Evolutionary conservation across 1,140 invertebrate genomes (phyloP), one percentile per base, ranked within the genome.

Genomic region (Drosophila asahinai): DNA sequence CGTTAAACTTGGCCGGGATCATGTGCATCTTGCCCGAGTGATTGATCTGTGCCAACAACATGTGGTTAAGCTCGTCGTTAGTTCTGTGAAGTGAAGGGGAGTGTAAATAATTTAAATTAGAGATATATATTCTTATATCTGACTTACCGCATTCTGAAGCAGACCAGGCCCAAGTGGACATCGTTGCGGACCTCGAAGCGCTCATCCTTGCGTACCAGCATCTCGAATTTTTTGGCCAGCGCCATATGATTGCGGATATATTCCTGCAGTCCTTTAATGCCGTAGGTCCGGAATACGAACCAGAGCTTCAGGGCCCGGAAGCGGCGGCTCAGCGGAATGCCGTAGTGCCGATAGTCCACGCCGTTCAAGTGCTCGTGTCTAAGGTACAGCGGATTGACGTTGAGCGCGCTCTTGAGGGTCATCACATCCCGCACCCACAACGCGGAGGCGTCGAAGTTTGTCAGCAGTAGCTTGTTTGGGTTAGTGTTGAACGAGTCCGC

Each of bases 401-500:
- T 96, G 52, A 99, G 93, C 0, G 98, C 97, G 42, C 96, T 95
- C 8, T 97, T 98, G 19, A 99, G 93, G 62, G 95, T 95, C 70
- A 97, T 95, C 38, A 96, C 94, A 84, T 98, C 96, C 51, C 95
- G 95, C 1, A 99, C 97, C 98, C 98, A 99, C 84, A 98, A 94
- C 47, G 96, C 96, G 0, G 98, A 98, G 82, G 97, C 98, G 89
- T 99, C 98, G 81, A 98, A 98, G 91, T 97, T 97, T 0, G 97
- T 96, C 19, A 99, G 93, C 83, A 99, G 94, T 96, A 97, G 98
- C 93, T 99, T 99, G 92, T 98, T 98, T 0, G 98, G 97, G 93
- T 99, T 99, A 1, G 97, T 97, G 86, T 98, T 98, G 91, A 99
- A 97, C 0, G 97, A 98, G 86, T 97, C 96, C 0, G 97, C 97